A percentile compares a stretch with the other conserved stretches of the same genome.
Evolutionary conservation across 2,888 invertebrate species (phyloP).

Genomic region (Pyrgus malvae): DNA sequence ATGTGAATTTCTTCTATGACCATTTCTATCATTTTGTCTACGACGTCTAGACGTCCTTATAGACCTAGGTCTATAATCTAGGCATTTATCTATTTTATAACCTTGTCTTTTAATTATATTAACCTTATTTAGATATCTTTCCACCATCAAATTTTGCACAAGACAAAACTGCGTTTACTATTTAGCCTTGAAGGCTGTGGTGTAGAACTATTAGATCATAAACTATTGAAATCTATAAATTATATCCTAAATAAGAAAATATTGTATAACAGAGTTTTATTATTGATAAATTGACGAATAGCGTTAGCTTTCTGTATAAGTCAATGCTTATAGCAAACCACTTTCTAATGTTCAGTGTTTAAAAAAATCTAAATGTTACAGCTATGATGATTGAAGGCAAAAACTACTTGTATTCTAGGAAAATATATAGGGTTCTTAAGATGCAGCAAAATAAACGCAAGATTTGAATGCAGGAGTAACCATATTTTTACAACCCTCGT

Average conservation of each 20-base stretch:
- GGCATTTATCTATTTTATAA: background rate
- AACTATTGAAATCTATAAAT: slow-evolving; percentile 23
- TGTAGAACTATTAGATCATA: slow-evolving; percentile 44
- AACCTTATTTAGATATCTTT: background rate
- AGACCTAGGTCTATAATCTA: background rate
- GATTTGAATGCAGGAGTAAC: no score
- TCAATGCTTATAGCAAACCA: background rate
- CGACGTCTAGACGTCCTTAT: no score
- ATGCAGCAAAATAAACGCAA: no score
- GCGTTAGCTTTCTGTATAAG: slow-evolving; percentile 1
- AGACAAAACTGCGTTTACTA: slow-evolving; percentile 35
- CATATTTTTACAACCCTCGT: no score
- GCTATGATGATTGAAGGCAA: no score
- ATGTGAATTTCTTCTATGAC: no score
- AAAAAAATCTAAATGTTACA: no score
- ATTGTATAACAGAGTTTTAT: slow-evolving; percentile 4
- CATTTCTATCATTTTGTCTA: no score
- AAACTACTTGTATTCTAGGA: no score
- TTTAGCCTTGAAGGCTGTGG: slow-evolving; percentile 71
- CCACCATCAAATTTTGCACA: background rate
- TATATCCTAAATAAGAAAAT: slow-evolving; percentile 12
- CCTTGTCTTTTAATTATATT: background rate
- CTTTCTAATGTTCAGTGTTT: no score
- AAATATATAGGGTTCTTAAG: no score
- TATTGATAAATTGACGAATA: slow-evolving; percentile 2